phyloP scores from a whole-genome alignment of 2,888 invertebrate species.

The Apocheima hispidaria region DNA sequence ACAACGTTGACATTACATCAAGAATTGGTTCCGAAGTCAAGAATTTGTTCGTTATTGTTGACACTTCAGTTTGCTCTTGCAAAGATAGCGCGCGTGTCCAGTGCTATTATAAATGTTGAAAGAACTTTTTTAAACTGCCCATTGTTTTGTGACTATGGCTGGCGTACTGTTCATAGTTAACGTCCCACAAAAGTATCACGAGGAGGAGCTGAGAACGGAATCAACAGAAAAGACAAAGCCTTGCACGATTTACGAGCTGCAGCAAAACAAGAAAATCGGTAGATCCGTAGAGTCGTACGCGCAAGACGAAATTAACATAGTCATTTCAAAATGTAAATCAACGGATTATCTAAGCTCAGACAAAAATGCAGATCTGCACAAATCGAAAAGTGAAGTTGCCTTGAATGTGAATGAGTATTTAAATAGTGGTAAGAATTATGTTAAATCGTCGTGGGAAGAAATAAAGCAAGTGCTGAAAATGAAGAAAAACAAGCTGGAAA shows the following conservation, averaged over 20 bases:
- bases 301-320: slow-evolving; percentile 45
- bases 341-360: slow-evolving; percentile 54
- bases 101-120: slow-evolving; percentile 15
- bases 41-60: slow-evolving; percentile 35
- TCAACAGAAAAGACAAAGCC: slow-evolving; percentile 42
- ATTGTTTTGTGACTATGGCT: slow-evolving; percentile 67
- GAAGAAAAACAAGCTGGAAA: slow-evolving; percentile 62
- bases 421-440: slow-evolving; percentile 43
- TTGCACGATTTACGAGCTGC: slow-evolving; percentile 41
- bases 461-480: slow-evolving; percentile 61
- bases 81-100: slow-evolving; percentile 34
- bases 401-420: slow-evolving; percentile 44
- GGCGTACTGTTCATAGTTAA: slow-evolving; percentile 86
- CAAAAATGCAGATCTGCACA: slow-evolving; percentile 47
- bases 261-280: slow-evolving; percentile 22
- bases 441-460: slow-evolving; percentile 62
- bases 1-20: slow-evolving; percentile 51
- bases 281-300: slow-evolving; percentile 26
- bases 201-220: slow-evolving; percentile 63
- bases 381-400: slow-evolving; percentile 59
- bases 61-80: slow-evolving; percentile 39
- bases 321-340: slow-evolving; percentile 57
- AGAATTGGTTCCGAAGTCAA: slow-evolving; percentile 42
- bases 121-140: slow-evolving; percentile 10
- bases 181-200: slow-evolving; percentile 83